These are phyloP conservation scores for Sinosuthora webbiana DNA, from an alignment of 2,113 vertebrate species.

Conservation along the genomic window DNA sequence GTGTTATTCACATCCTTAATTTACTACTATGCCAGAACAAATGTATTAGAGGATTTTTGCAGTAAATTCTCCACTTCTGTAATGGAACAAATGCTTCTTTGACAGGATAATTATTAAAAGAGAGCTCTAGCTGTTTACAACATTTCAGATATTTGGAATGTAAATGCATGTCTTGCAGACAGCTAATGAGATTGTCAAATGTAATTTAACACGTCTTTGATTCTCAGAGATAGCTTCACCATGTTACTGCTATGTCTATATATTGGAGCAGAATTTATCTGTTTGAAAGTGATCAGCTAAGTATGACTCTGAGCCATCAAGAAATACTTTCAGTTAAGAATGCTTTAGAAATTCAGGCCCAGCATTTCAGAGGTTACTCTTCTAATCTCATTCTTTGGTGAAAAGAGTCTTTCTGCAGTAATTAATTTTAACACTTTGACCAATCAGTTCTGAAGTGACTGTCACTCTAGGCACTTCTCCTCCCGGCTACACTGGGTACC, in stretches of 20 bases:
- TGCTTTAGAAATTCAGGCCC: background rate
- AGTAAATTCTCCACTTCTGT: background rate
- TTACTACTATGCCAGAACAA: background rate
- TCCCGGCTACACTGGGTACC: background rate
- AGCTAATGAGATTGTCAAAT: slow-evolving; percentile 17
- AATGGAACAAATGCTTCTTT: background rate
- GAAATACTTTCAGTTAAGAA: background rate
- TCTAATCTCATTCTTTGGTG: background rate
- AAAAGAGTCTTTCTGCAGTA: background rate
- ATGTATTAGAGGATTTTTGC: background rate
- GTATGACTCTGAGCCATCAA: background rate
- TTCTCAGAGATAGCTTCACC: background rate
- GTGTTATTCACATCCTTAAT: background rate
- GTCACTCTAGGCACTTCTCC: background rate
- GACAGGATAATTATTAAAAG: slow-evolving; percentile 4
- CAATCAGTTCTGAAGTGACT: background rate
- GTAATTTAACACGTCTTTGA: slow-evolving; percentile 5
- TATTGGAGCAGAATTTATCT: background rate
- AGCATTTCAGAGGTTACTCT: background rate
- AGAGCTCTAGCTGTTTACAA: background rate
- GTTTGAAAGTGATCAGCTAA: background rate
- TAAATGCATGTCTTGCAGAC: background rate
- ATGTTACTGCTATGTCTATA: background rate
- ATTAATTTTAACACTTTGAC: slow-evolving; percentile 17
- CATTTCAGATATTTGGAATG: background rate